Conservation (phyloP, 1,140 invertebrate genomes). For the Drosophila rhopaloa region DNA sequence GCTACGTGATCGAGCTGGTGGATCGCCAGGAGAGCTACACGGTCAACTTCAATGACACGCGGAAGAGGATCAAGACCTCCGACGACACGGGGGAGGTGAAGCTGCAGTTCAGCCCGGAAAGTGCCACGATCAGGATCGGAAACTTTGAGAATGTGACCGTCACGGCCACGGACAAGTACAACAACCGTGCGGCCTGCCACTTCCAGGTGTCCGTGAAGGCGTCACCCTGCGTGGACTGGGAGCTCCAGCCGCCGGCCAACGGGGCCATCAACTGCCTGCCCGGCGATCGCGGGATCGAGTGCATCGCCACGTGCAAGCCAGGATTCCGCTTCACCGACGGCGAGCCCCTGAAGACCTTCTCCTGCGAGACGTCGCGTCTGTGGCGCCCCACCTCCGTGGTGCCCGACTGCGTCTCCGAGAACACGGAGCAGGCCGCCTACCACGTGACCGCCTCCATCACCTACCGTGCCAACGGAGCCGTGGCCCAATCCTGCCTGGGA, state of each 20-base stretch:
- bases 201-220: conserved; percentile 97
- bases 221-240: conserved; percentile 97
- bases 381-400: conserved; percentile 95
- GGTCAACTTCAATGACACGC: conserved; percentile 97
- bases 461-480: conserved; percentile 95
- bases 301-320: conserved; percentile 95
- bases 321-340: conserved; percentile 97
- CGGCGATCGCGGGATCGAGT: conserved; percentile 91
- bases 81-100: conserved; percentile 96
- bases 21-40: conserved; percentile 95
- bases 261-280: conserved; percentile 94
- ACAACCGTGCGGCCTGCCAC: conserved; percentile 95
- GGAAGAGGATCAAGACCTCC: conserved; percentile 92
- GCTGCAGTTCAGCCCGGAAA: conserved; percentile 93
- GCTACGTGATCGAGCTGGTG: conserved; percentile 96
- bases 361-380: conserved; percentile 90
- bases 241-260: conserved; percentile 93
- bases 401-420: conserved; percentile 97
- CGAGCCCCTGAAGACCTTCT: conserved; percentile 93
- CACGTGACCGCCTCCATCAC: conserved; percentile 95
- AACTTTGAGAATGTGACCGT: conserved; percentile 98
- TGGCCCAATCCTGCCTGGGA: conserved; percentile 91
- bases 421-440: conserved; percentile 96
- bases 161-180: conserved; percentile 93
- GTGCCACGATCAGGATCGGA: conserved; percentile 94